Conservation (phyloP, 35 echinoderm and acorn worm species). For the Nesometra sesokonis region DNA sequence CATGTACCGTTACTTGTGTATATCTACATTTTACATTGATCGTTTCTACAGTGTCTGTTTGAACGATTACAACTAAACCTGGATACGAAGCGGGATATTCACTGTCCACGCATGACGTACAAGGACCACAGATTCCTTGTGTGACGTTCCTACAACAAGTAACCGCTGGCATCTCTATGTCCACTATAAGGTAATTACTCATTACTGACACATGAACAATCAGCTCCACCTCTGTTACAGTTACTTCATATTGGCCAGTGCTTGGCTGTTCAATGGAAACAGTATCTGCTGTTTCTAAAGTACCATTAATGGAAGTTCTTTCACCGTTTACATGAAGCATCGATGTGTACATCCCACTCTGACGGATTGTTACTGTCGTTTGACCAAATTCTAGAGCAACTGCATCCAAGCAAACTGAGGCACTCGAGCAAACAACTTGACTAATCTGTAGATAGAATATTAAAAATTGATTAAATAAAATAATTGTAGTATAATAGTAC, state of each 20-base stretch:
- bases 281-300: neutral
- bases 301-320: neutral
- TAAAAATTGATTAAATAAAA: too few relatives aligned
- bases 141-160: slow-evolving; percentile 1
- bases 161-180: slow-evolving; percentile 10
- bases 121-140: slow-evolving; percentile 41
- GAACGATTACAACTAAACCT: neutral
- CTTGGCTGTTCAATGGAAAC: neutral
- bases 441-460: neutral
- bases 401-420: slow-evolving; percentile 21
- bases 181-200: slow-evolving; percentile 17
- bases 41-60: neutral
- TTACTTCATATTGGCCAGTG: slow-evolving; percentile 12
- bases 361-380: slow-evolving; percentile 19
- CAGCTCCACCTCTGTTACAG: neutral
- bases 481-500: too few relatives aligned
- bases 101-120: neutral
- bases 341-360: slow-evolving; percentile 2
- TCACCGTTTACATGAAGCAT: slow-evolving; percentile 31
- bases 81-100: neutral
- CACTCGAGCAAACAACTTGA: slow-evolving; percentile 9
- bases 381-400: slow-evolving; percentile 5
- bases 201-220: slow-evolving; percentile 7
- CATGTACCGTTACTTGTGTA: neutral
- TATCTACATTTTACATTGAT: neutral